These are phyloP conservation scores for Pseudois nayaur DNA, from an alignment of 2,113 vertebrate species.

Conservation along the genomic window DNA sequence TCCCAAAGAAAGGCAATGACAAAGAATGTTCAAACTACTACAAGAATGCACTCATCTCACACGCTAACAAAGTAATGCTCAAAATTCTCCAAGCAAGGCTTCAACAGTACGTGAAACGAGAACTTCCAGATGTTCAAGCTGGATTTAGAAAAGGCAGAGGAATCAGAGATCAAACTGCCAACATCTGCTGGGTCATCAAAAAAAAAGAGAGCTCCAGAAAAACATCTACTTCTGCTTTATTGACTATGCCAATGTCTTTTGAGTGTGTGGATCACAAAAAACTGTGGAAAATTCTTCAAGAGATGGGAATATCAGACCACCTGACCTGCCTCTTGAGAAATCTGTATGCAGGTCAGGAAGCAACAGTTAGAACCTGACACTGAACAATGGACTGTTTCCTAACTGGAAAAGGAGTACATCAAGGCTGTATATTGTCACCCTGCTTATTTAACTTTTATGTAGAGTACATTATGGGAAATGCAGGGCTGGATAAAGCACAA, in stretches of 20 bases:
- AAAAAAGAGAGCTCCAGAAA: not conserved
- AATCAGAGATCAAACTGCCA: not conserved
- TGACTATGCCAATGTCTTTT: not conserved
- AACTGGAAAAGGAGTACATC: too few relatives aligned
- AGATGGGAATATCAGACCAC: not conserved
- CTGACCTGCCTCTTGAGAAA: too few relatives aligned
- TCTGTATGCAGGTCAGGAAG: too few relatives aligned
- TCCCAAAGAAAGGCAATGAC: not conserved
- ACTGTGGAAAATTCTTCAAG: not conserved
- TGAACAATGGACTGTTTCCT: too few relatives aligned
- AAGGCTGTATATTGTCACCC: too few relatives aligned
- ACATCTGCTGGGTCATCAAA: not conserved
- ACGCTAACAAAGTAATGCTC: not conserved
- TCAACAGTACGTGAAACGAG: accelerated
- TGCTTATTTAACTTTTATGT: too few relatives aligned
- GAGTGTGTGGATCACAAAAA: not conserved
- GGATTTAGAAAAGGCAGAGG: not conserved
- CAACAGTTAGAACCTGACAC: too few relatives aligned
- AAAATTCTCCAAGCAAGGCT: not conserved
- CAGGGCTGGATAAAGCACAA: too few relatives aligned
- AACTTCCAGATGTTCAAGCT: not conserved
- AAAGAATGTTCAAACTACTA: not conserved
- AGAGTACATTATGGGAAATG: too few relatives aligned
- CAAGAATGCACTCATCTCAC: not conserved
- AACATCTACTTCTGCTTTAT: not conserved